Conservation (phyloP, 2,113 vertebrate genomes). For the Agapornis roseicollis region DNA sequence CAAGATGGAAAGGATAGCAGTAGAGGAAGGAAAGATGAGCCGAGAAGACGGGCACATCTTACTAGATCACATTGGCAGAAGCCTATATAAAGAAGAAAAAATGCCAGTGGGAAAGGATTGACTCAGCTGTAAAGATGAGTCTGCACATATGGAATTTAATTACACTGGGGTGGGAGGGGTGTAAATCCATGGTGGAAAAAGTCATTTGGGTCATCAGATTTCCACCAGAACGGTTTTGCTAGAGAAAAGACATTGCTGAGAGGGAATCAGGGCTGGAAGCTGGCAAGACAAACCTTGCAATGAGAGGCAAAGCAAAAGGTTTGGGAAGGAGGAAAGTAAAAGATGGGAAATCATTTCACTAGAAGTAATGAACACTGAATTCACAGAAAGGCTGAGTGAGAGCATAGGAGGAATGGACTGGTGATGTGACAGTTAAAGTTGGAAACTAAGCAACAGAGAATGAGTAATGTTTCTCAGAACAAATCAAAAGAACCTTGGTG, state of each 20-base stretch:
- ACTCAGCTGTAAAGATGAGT: background rate
- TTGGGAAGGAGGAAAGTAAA: background rate
- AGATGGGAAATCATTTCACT: background rate
- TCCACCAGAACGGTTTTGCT: background rate
- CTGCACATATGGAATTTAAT: background rate
- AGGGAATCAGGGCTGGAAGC: background rate
- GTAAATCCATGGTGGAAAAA: background rate
- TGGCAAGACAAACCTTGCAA: background rate
- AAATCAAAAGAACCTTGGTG: background rate
- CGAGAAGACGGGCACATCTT: background rate
- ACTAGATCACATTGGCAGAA: background rate
- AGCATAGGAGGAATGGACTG: background rate
- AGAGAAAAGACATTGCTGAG: background rate
- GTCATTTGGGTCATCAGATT: background rate
- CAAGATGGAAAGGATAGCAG: background rate
- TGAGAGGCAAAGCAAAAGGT: background rate
- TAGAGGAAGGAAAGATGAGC: background rate
- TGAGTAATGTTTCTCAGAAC: conserved; percentile 24
- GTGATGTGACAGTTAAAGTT: background rate
- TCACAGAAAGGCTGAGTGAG: background rate
- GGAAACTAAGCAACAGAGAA: conserved; percentile 32
- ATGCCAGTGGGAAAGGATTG: background rate
- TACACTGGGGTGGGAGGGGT: background rate
- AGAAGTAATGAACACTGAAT: background rate
- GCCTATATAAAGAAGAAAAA: background rate